These are phyloP conservation scores for Alsophila aescularia DNA, from an alignment of 2,888 invertebrate genomes.

Conservation along the genomic window DNA sequence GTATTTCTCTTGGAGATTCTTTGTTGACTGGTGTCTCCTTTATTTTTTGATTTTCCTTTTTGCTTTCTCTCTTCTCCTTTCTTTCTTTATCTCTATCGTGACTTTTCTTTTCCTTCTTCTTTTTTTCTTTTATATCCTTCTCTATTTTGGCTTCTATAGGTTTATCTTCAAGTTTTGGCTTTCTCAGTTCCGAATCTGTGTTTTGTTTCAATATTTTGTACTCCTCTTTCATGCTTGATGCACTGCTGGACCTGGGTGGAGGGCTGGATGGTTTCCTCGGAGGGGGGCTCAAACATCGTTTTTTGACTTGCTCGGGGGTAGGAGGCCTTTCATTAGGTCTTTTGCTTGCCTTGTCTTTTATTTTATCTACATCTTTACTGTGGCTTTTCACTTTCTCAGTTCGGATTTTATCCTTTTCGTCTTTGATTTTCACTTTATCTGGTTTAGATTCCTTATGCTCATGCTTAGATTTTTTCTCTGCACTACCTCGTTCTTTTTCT, in stretches of 20 bases:
- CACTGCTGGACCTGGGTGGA: conserved; percentile 68
- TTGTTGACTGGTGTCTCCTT: conserved; percentile 71
- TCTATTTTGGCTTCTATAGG: conserved; percentile 80
- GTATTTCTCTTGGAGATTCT: conserved; percentile 61
- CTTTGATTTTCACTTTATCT: conserved; percentile 76
- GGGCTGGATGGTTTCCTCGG: conserved; percentile 66
- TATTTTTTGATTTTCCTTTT: conserved; percentile 81
- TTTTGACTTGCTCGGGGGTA: conserved; percentile 72
- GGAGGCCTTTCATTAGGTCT: conserved; percentile 70
- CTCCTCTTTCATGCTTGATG: conserved; percentile 75
- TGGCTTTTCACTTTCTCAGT: conserved; percentile 79
- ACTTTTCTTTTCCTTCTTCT: conserved; percentile 86
- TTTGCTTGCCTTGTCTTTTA: conserved; percentile 83
- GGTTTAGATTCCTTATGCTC: conserved; percentile 75
- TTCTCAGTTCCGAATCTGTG: conserved; percentile 66
- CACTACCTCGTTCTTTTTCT: conserved; percentile 81
- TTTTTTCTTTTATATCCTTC: conserved; percentile 82
- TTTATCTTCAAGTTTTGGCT: conserved; percentile 76
- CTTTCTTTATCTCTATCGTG: conserved; percentile 87
- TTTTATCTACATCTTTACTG: conserved; percentile 83
- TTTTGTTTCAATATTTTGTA: conserved; percentile 67
- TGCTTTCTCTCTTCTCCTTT: conserved; percentile 82
- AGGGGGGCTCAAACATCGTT: conserved; percentile 71
- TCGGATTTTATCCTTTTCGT: conserved; percentile 78
- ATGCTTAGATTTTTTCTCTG: conserved; percentile 79